phyloP scores from a whole-genome alignment of 2,113 vertebrate species.

The Pterocles burchelli region DNA sequence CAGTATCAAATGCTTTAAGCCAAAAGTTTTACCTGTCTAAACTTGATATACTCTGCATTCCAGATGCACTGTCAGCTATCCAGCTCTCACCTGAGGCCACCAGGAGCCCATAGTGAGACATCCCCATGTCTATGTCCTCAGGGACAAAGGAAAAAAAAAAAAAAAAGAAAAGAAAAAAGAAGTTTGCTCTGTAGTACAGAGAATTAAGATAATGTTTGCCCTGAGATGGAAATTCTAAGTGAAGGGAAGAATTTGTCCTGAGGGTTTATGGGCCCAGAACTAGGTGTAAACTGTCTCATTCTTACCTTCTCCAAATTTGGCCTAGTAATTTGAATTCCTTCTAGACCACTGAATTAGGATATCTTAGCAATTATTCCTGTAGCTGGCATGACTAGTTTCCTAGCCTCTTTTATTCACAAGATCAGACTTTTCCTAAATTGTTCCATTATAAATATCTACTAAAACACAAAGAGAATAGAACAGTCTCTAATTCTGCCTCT shows the following conservation, averaged over 20 bases:
- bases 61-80: not conserved
- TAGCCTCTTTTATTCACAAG: not conserved
- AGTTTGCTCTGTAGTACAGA: not conserved
- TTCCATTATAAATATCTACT: not conserved
- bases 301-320: not conserved
- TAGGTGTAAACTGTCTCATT: slow-evolving; percentile 22
- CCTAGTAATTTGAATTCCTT: slow-evolving; percentile 2
- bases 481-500: not conserved
- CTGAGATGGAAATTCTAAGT: not conserved
- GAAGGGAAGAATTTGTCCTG: not conserved
- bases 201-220: not conserved
- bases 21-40: not conserved
- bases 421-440: not conserved
- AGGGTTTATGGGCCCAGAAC: slow-evolving; percentile 2
- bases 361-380: not conserved
- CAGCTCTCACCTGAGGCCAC: not conserved
- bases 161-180: too few relatives aligned
- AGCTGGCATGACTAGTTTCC: not conserved
- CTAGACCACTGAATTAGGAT: not conserved
- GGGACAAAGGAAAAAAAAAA: not conserved
- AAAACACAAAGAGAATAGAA: not conserved
- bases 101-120: not conserved
- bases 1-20: not conserved
- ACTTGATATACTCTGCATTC: not conserved
- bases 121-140: not conserved